These are phyloP conservation scores for Drosophila ercepeae DNA, from an alignment of 1,140 invertebrate genomes.

Conservation along the genomic window DNA sequence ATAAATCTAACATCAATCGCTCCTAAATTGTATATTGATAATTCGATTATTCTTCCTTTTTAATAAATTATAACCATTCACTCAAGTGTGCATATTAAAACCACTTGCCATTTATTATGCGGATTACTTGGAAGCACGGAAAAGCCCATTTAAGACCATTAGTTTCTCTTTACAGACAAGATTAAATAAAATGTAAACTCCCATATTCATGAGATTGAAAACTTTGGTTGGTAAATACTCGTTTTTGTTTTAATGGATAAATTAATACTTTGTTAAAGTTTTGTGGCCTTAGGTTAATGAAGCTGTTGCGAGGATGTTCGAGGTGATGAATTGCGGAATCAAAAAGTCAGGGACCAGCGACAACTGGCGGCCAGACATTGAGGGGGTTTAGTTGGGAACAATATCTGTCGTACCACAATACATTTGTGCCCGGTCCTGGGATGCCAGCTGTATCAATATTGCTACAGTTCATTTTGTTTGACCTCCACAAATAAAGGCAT, in stretches of 20 bases:
- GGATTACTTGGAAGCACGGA: not conserved
- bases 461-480: conserved; percentile 81
- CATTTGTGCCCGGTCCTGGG: conserved; percentile 59
- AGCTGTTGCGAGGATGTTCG: conserved; percentile 28
- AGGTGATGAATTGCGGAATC: conserved; percentile 22
- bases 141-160: conserved; percentile 2
- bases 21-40: too few species aligned
- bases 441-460: conserved; percentile 80
- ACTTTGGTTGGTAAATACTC: conserved; percentile 9
- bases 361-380: conserved; percentile 44
- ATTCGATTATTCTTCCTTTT: not conserved
- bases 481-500: conserved; percentile 71
- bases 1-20: too few species aligned
- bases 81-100: not conserved
- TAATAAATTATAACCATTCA: not conserved
- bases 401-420: conserved; percentile 47
- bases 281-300: conserved; percentile 63
- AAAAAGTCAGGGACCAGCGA: conserved; percentile 35
- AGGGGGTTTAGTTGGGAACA: not conserved
- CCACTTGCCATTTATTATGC: not conserved
- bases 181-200: conserved; percentile 2
- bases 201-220: not conserved
- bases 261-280: conserved; percentile 47
- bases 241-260: conserved; percentile 49
- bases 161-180: not conserved